phyloP scores from a whole-genome alignment of 2,113 vertebrate species.

The Oreamnos americanus region DNA sequence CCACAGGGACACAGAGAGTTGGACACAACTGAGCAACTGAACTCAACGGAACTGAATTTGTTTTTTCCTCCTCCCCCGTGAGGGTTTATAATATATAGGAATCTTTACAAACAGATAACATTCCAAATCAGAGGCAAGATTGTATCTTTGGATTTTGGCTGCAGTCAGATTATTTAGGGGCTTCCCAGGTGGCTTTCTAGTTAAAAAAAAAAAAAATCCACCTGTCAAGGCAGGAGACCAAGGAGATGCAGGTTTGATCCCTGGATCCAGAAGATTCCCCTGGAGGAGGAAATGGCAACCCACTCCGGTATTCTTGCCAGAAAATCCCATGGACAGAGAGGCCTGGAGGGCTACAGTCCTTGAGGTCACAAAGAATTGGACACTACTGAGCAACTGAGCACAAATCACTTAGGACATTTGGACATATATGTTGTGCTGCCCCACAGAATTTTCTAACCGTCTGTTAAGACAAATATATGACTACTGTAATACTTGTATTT shows the following conservation, averaged over 20 bases:
- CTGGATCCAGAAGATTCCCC: neutral
- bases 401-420: slow-evolving; percentile 50
- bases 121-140: slow-evolving; percentile 19
- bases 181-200: neutral
- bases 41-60: neutral
- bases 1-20: neutral
- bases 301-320: neutral
- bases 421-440: neutral
- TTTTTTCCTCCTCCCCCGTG: neutral
- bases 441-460: neutral
- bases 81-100: neutral
- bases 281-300: neutral
- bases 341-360: neutral
- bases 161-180: slow-evolving; percentile 50
- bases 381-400: neutral
- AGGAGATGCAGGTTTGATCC: neutral
- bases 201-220: neutral
- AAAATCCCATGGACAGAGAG: neutral
- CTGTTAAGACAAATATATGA: neutral
- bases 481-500: neutral
- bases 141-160: slow-evolving; percentile 25
- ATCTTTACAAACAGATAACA: neutral
- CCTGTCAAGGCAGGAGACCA: neutral
- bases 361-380: neutral
- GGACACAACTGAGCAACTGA: neutral